Evolutionary conservation across 64 coral and sea anemone genomes (phyloP), one percentile per base, ranked within the genome.

Genomic region (Acropora tenuis): DNA sequence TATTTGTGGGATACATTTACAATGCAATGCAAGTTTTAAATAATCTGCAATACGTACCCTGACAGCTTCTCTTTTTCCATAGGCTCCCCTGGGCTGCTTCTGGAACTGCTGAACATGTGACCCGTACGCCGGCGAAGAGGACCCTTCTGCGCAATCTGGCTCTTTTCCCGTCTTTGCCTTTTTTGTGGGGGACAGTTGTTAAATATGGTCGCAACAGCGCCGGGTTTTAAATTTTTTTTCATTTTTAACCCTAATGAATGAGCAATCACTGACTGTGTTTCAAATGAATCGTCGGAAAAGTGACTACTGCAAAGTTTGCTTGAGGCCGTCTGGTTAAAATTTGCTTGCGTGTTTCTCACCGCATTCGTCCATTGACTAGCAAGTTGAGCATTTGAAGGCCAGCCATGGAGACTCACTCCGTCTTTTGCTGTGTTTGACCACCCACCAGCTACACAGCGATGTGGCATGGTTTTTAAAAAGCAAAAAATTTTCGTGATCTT

Each of bases 301-400:
- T 90, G 89, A 69, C 48, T 43, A 41, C 78, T 72, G 57, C 89
- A 90, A 43, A 90, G 89, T 92, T n/a, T 86, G n/a, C 66, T 91
- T 17, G 79, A 91, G 7, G 45, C 46, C 41, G 69, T 91, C 16
- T 11, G 89, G 67, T 74, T 60, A 92, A 85, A 92, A 47, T 92
- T 52, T 47, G 80, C 45, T 92, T 52, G 71, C 58, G 77, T 66
- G 77, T 92, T 92, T 71, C 41, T 53, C 50, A 92, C 79, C 4
- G 80, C 90, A 75, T 57, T 92, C 79, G 68, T 91, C 67, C 89
- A 83, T 55, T 75, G 48, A 47, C 78, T 4, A 68, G 77, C 53
- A 63, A 80, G 48, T 79, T 48, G 57, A 12, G 20, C 1, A 52
- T 76, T 4, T 77, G 41, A 42, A 81, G 88, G 80, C 68, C 89